phyloP scores from a whole-genome alignment of 2,797 vertebrate genomes.

The Trachops cirrhosus region DNA sequence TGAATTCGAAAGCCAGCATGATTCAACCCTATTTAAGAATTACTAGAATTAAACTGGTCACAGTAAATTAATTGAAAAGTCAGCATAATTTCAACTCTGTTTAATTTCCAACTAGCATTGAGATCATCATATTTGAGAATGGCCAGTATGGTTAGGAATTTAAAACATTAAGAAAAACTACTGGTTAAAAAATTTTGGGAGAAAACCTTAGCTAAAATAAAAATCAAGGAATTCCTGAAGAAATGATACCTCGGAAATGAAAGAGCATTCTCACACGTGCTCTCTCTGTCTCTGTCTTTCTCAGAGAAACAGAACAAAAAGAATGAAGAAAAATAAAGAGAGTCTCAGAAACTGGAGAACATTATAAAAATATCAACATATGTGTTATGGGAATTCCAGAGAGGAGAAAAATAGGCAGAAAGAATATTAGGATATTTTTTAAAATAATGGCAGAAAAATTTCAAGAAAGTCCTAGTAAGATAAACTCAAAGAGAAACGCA shows the following conservation, averaged over 20 bases:
- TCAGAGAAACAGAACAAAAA: not conserved
- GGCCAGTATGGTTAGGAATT: not conserved
- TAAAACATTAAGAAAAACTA: not conserved
- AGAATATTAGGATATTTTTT: no score
- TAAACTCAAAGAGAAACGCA: not conserved
- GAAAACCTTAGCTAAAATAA: not conserved
- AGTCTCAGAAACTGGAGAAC: not conserved
- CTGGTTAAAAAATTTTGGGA: not conserved
- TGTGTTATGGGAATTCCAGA: not conserved
- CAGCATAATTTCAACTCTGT: not conserved
- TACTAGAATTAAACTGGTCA: not conserved
- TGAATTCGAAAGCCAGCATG: not conserved
- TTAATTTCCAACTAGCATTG: not conserved
- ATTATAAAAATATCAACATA: not conserved
- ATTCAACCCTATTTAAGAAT: not conserved
- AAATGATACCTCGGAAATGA: not conserved
- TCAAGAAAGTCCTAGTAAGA: not conserved
- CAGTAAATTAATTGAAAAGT: slow-evolving; percentile 32
- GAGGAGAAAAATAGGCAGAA: not conserved
- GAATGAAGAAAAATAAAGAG: not conserved
- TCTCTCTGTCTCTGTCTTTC: no score
- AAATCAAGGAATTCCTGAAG: not conserved
- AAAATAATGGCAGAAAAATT: no score
- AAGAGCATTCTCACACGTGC: not conserved
- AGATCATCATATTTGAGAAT: not conserved